Percentiles rank a stretch among this genome's conserved stretches.
Conservation (phyloP, 2,797 vertebrate genomes). For the Pseudomugil gertrudae region DNA sequence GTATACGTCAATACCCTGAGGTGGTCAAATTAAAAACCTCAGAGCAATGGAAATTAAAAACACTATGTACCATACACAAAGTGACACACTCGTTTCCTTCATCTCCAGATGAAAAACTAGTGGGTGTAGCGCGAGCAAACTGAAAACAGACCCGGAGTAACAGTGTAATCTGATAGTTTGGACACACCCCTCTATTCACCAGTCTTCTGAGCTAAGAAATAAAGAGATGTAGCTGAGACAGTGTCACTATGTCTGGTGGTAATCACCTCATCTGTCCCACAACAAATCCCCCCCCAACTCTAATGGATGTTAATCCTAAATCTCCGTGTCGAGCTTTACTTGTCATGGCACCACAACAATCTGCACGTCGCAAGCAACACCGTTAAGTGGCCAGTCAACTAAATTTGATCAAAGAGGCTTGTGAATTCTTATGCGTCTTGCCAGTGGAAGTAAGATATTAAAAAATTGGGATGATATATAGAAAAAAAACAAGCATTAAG, state of each 20-base stretch:
- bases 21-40: constrained; percentile 39
- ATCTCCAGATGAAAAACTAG: constrained; percentile 47
- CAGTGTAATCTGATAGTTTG: constrained; percentile 66
- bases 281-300: constrained; percentile 56
- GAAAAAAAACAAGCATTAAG: constrained; percentile 25
- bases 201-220: constrained; percentile 41
- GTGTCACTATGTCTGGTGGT: constrained; percentile 50
- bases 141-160: constrained; percentile 50
- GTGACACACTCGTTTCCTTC: constrained; percentile 2
- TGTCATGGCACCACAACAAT: constrained; percentile 58
- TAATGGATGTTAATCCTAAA: constrained; percentile 78
- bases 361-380: constrained; percentile 23
- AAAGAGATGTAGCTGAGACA: constrained; percentile 16
- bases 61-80: too few species aligned
- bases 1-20: constrained; percentile 33
- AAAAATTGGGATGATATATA: constrained; percentile 4
- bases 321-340: constrained; percentile 57
- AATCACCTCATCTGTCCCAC: constrained; percentile 69
- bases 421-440: fast-evolving
- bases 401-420: neutral
- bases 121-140: constrained; percentile 35
- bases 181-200: constrained; percentile 71
- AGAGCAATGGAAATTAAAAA: constrained; percentile 38
- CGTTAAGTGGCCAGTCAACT: constrained; percentile 13
- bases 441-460: neutral